Evolutionary conservation across 1,140 invertebrate species (phyloP).

Genomic region (Drosophila lini): DNA sequence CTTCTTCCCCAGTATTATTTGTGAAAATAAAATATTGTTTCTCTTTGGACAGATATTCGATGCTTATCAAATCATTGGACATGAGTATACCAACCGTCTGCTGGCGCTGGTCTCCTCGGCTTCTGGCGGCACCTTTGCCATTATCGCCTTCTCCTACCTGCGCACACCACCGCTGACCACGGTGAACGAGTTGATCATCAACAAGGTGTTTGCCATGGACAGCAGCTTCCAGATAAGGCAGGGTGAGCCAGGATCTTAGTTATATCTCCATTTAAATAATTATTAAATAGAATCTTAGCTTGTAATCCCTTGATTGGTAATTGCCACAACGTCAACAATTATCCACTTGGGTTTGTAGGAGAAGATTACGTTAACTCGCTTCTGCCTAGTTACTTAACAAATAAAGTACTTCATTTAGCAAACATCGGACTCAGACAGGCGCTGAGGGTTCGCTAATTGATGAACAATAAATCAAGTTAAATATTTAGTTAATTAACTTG

Average conservation of each 20-base stretch:
- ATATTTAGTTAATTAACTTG: slow-evolving; percentile 7
- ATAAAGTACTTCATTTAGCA: slow-evolving; percentile 2
- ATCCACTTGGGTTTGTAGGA: not conserved
- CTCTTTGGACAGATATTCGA: slow-evolving; percentile 69
- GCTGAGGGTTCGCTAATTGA: not conserved
- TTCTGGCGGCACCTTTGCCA: slow-evolving; percentile 86
- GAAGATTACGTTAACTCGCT: not conserved
- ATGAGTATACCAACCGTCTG: slow-evolving; percentile 84
- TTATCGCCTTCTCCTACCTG: slow-evolving; percentile 87
- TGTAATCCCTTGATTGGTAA: not conserved
- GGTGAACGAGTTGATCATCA: slow-evolving; percentile 88
- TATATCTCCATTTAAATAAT: no score
- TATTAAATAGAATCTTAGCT: not conserved
- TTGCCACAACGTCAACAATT: not conserved
- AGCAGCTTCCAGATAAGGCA: slow-evolving; percentile 88
- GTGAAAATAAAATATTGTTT: not conserved
- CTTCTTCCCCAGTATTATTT: not conserved
- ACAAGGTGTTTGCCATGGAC: slow-evolving; percentile 89
- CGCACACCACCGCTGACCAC: slow-evolving; percentile 86
- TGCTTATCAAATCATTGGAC: slow-evolving; percentile 80
- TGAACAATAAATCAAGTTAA: slow-evolving; percentile 6
- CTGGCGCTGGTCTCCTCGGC: slow-evolving; percentile 89
- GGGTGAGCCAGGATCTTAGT: slow-evolving; percentile 81
- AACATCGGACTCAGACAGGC: not conserved
- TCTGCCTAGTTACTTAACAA: not conserved